Conservation (phyloP, 1,140 invertebrate genomes). For the Steinernema feltiae region DNA sequence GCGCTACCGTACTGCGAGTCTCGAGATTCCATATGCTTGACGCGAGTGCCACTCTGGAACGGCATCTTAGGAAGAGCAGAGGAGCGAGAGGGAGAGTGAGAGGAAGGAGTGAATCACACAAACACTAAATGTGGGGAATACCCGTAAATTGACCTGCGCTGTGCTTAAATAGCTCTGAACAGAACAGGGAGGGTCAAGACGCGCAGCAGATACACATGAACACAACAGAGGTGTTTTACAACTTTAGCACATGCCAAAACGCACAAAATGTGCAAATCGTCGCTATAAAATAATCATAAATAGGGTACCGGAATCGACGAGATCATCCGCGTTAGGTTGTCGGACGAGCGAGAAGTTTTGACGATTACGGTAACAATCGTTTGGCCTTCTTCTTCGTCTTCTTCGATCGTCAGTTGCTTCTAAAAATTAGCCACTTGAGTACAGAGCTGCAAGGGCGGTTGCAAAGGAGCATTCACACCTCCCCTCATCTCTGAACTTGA, state of each 20-base stretch:
- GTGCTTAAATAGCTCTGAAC: too few relatives aligned
- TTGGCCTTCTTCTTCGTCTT: constrained; percentile 44
- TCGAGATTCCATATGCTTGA: constrained; percentile 55
- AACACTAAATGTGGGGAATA: too few relatives aligned
- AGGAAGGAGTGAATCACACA: too few relatives aligned
- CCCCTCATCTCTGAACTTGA: neutral
- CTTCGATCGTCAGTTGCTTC: constrained; percentile 46
- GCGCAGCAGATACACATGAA: too few relatives aligned
- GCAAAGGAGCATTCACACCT: neutral
- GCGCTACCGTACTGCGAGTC: constrained; percentile 46
- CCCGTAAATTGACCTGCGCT: too few relatives aligned
- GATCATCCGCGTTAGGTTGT: constrained; percentile 42
- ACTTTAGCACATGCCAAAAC: neutral
- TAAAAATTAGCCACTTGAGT: neutral
- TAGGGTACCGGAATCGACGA: constrained; percentile 42
- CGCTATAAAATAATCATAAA: too few relatives aligned
- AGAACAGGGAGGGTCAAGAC: too few relatives aligned
- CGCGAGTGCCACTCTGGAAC: constrained; percentile 32
- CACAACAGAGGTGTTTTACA: neutral
- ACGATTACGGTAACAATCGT: constrained; percentile 47
- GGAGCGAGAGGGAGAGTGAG: too few relatives aligned
- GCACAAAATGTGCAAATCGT: too few relatives aligned
- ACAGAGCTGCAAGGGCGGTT: neutral
- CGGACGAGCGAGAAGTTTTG: constrained; percentile 32
- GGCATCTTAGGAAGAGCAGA: too few relatives aligned